These are phyloP conservation scores for Strigops habroptila DNA, from an alignment of 2,113 vertebrate species.

Conservation along the genomic window DNA sequence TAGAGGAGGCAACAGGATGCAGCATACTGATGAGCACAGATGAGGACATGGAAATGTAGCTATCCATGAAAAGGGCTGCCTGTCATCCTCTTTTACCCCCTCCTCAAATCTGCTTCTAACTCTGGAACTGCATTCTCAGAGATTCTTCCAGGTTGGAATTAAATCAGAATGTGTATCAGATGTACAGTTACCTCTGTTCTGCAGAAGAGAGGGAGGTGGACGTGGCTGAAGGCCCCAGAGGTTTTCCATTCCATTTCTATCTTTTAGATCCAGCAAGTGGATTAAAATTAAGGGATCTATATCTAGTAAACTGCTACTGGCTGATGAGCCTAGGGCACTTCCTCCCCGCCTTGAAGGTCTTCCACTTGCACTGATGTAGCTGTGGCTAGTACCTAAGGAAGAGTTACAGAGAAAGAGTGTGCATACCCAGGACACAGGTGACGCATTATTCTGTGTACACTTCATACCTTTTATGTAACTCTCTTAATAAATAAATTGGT, in stretches of 20 bases:
- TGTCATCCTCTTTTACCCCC: not conserved
- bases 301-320: constrained; percentile 85
- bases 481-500: not conserved
- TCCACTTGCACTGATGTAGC: constrained; percentile 67
- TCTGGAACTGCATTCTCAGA: not conserved
- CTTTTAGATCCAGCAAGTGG: constrained; percentile 93
- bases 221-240: constrained; percentile 93
- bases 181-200: constrained; percentile 81
- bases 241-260: constrained; percentile 89
- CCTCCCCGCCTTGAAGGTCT: constrained; percentile 72
- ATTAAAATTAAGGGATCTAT: constrained; percentile 96
- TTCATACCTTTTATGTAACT: not conserved
- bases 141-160: not conserved
- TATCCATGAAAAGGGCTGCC: not conserved
- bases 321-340: constrained; percentile 67
- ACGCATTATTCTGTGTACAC: not conserved
- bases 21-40: not conserved
- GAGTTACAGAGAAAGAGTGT: not conserved
- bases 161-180: not conserved
- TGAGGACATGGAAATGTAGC: not conserved
- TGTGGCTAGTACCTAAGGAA: constrained; percentile 64
- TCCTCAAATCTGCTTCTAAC: not conserved
- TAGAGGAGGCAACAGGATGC: not conserved
- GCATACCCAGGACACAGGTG: not conserved
- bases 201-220: constrained; percentile 86